phyloP scores from a whole-genome alignment of 1,140 invertebrate species.

The Agrilus planipennis region DNA sequence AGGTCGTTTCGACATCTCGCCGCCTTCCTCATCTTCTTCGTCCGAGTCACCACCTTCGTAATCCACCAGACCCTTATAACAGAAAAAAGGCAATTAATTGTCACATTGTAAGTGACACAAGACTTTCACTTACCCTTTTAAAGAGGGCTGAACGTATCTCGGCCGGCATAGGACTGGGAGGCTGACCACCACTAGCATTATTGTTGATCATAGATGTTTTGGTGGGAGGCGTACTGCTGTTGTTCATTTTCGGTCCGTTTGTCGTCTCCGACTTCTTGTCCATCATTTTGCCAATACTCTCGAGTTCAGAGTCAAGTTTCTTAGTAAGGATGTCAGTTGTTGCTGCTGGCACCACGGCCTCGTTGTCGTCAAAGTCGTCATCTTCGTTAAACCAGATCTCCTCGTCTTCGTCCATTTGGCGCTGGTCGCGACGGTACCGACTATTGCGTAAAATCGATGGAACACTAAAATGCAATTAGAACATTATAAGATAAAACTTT shows the following conservation, averaged over 20 bases:
- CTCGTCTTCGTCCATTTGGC: slow-evolving; percentile 92
- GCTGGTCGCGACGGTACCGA: slow-evolving; percentile 78
- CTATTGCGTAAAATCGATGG: slow-evolving; percentile 68
- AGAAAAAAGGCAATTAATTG: slow-evolving; percentile 12
- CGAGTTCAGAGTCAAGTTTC: slow-evolving; percentile 46
- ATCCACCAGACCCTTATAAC: slow-evolving; percentile 78
- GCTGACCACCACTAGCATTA: slow-evolving; percentile 36
- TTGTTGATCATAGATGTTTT: slow-evolving; percentile 36
- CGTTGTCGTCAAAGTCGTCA: slow-evolving; percentile 84
- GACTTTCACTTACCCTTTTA: slow-evolving; percentile 41
- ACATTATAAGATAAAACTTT: too few species aligned
- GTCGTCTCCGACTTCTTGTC: slow-evolving; percentile 48
- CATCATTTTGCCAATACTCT: slow-evolving; percentile 49
- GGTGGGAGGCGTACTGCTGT: slow-evolving; percentile 19
- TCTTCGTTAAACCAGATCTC: slow-evolving; percentile 99
- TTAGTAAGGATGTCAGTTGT: slow-evolving; percentile 30
- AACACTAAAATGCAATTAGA: too few species aligned
- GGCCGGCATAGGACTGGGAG: slow-evolving; percentile 30
- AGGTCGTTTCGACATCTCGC: slow-evolving; percentile 45
- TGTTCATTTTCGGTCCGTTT: slow-evolving; percentile 33
- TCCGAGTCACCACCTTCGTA: slow-evolving; percentile 94
- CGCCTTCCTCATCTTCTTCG: slow-evolving; percentile 62
- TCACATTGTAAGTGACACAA: slow-evolving; percentile 7
- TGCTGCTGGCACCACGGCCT: slow-evolving; percentile 41
- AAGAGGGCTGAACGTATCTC: slow-evolving; percentile 42